These are phyloP conservation scores for Drosophila biarmipes DNA, from an alignment of 1,140 invertebrate genomes.

Conservation along the genomic window DNA sequence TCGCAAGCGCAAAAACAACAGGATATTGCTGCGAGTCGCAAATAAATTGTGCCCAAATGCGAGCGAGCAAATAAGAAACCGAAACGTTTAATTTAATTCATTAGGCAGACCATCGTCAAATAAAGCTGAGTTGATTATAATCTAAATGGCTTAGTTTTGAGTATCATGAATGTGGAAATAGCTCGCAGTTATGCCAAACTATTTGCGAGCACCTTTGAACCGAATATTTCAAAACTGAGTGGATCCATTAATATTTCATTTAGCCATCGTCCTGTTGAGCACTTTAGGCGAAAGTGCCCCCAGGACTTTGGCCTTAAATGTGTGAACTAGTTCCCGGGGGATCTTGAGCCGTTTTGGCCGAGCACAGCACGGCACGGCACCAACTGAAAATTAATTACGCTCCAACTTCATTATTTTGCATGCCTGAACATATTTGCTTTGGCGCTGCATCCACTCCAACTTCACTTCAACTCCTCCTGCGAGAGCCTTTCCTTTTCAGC, in stretches of 20 bases:
- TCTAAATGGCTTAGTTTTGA: conserved; percentile 3
- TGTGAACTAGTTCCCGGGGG: conserved; percentile 4
- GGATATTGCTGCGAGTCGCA: background rate
- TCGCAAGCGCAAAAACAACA: background rate
- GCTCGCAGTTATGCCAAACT: background rate
- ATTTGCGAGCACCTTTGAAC: background rate
- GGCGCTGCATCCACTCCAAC: conserved; percentile 12
- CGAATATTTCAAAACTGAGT: background rate
- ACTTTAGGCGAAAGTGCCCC: conserved; percentile 7
- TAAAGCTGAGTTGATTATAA: conserved; percentile 11
- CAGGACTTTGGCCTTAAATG: background rate
- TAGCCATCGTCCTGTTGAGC: background rate
- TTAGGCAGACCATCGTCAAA: conserved; percentile 5
- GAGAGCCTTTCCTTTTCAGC: conserved; percentile 26
- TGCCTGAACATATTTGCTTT: conserved; percentile 68
- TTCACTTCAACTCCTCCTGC: background rate
- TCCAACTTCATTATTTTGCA: conserved; percentile 81
- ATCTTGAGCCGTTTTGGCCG: conserved; percentile 36
- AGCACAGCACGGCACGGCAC: conserved; percentile 10
- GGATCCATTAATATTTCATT: background rate
- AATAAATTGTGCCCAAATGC: conserved; percentile 1
- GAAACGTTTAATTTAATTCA: conserved; percentile 4
- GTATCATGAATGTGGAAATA: background rate
- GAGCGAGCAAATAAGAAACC: background rate
- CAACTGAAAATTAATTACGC: conserved; percentile 77